Evolutionary conservation across 30 jellyfish, hydroid and myxozoan genomes (phyloP).

Genomic region (Mastigias papua): DNA sequence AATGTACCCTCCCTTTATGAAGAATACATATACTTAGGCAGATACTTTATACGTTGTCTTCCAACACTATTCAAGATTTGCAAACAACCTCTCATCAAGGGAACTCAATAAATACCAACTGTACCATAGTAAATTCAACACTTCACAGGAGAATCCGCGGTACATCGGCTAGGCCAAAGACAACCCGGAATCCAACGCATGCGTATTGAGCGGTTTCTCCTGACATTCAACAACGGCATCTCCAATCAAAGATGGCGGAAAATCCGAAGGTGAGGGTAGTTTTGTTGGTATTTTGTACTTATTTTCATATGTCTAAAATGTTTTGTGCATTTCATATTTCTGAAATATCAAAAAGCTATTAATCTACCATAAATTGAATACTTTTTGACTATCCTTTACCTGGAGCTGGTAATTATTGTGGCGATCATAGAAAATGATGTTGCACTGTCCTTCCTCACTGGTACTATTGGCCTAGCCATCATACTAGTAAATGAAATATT

Average conservation of each 20-base stretch:
- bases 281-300: background rate
- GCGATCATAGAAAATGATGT: background rate
- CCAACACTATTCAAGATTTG: background rate
- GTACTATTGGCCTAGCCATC: background rate
- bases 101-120: background rate
- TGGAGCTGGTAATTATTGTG: background rate
- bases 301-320: background rate
- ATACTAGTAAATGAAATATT: background rate
- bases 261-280: slow-evolving; percentile 65
- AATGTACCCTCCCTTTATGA: background rate
- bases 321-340: background rate
- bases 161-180: slow-evolving; percentile 44
- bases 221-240: slow-evolving; percentile 51
- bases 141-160: too few species aligned
- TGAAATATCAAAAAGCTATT: background rate
- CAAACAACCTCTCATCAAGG: background rate
- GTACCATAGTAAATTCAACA: too few species aligned
- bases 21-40: background rate
- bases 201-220: slow-evolving; percentile 55
- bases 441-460: background rate
- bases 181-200: slow-evolving; percentile 39
- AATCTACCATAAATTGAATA: background rate
- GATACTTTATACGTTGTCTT: background rate
- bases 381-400: background rate
- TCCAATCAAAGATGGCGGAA: slow-evolving; percentile 79